phyloP scores from a whole-genome alignment of 2,888 invertebrate species.

The Hecatera dysodea region DNA sequence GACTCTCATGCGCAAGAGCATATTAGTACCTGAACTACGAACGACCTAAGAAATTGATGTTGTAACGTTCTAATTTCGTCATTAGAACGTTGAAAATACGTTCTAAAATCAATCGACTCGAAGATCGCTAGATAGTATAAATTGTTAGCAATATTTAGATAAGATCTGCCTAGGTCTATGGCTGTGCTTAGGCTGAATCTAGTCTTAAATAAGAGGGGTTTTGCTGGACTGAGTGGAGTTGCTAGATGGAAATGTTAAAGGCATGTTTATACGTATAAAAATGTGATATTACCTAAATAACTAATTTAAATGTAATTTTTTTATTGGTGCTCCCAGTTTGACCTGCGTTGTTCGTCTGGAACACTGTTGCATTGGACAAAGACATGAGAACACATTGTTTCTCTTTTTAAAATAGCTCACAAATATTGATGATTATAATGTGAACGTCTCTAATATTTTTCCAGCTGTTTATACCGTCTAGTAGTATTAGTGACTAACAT shows the following conservation, averaged over 20 bases:
- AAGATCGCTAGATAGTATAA: conserved; percentile 49
- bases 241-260: conserved; percentile 28
- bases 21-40: conserved; percentile 31
- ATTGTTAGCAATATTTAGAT: conserved; percentile 48
- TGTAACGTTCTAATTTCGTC: conserved; percentile 18
- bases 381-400: neutral
- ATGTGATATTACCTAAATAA: conserved; percentile 46
- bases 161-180: conserved; percentile 64
- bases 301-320: conserved; percentile 20
- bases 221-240: conserved; percentile 50
- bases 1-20: conserved; percentile 15
- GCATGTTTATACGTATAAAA: conserved; percentile 32
- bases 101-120: conserved; percentile 41
- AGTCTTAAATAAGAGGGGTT: conserved; percentile 55
- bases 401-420: neutral
- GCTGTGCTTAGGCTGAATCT: conserved; percentile 62
- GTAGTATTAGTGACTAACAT: neutral
- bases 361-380: neutral
- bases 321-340: conserved; percentile 20
- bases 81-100: conserved; percentile 16
- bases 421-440: conserved; percentile 1
- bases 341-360: neutral
- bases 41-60: conserved; percentile 12
- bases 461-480: neutral
- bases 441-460: neutral